Conservation (phyloP, 2,113 vertebrate species). For the Cyanoliseus patagonus region DNA sequence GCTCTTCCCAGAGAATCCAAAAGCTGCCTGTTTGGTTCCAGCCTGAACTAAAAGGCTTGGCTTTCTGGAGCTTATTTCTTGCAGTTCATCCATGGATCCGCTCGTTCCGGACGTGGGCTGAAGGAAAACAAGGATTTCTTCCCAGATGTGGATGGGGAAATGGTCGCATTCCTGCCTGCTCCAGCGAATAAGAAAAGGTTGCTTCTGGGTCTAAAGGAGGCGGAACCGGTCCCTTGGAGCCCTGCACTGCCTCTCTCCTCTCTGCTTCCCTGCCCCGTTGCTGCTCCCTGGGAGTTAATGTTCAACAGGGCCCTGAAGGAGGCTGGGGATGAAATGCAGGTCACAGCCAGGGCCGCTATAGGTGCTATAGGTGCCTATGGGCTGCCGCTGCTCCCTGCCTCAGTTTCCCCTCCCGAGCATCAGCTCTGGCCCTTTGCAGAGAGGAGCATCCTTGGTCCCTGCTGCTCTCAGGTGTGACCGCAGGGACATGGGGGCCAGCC, state of each 20-base stretch:
- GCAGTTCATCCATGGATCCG: not conserved
- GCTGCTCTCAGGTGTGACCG: not conserved
- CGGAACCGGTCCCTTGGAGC: rapidly evolving
- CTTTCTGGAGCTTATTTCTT: not conserved
- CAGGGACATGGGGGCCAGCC: not conserved
- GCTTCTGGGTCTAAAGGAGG: not conserved
- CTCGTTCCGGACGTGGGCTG: rapidly evolving
- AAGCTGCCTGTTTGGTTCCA: not conserved
- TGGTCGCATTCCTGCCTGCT: rapidly evolving
- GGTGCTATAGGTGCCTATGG: rapidly evolving
- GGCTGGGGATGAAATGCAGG: not conserved
- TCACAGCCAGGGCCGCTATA: not conserved
- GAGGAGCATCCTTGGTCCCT: rapidly evolving
- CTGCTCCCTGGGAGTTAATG: not conserved
- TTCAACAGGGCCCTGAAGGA: not conserved
- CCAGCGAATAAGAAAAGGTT: too few relatives aligned
- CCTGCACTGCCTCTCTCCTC: not conserved
- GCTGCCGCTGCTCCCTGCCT: not conserved
- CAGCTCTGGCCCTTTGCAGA: not conserved
- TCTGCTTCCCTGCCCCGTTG: not conserved
- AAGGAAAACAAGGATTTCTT: too few relatives aligned
- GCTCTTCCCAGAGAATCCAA: not conserved
- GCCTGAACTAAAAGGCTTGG: not conserved
- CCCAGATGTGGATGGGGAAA: not conserved
- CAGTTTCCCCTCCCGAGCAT: not conserved